Conservation (phyloP, 1,140 invertebrate species). For the Zaprionus africanus region DNA sequence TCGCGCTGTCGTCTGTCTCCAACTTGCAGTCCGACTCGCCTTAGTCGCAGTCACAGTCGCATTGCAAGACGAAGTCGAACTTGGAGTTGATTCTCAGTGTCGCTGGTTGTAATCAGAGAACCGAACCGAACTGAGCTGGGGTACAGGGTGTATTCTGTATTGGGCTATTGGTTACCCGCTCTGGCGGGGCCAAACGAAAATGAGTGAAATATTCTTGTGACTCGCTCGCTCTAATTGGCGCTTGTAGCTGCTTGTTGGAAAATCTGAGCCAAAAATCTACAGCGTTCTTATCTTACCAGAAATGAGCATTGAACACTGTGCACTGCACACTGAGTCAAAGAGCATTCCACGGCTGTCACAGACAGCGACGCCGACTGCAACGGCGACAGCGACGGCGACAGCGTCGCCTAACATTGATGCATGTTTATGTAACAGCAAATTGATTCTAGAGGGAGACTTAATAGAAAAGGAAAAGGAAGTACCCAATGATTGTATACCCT, state of each 20-base stretch:
- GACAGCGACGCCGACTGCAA: slow-evolving; percentile 5
- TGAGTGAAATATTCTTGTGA: slow-evolving; percentile 77
- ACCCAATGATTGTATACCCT: background rate
- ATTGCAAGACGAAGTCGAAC: slow-evolving; percentile 1
- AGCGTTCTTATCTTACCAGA: slow-evolving; percentile 74
- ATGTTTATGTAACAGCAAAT: slow-evolving; percentile 79
- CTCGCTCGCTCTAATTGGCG: slow-evolving; percentile 72
- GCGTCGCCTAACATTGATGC: slow-evolving; percentile 62
- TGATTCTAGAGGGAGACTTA: slow-evolving; percentile 47
- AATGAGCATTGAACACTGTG: slow-evolving; percentile 70
- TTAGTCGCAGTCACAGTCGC: slow-evolving; percentile 4
- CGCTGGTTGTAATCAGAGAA: slow-evolving; percentile 72
- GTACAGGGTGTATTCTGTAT: slow-evolving; percentile 35
- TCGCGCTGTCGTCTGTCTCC: slow-evolving; percentile 15
- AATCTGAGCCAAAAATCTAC: slow-evolving; percentile 63
- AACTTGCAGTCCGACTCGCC: background rate
- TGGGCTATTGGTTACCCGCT: slow-evolving; percentile 16
- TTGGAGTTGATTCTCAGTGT: slow-evolving; percentile 53
- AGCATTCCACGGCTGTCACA: slow-evolving; percentile 69
- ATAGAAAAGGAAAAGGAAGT: background rate
- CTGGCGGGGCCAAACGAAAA: slow-evolving; percentile 56
- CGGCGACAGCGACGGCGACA: slow-evolving; percentile 12
- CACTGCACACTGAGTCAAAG: slow-evolving; percentile 44
- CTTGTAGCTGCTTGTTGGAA: slow-evolving; percentile 67
- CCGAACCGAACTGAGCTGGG: slow-evolving; percentile 17